These are phyloP conservation scores for Conomelus anceps DNA, from an alignment of 2,888 invertebrate species.

Conservation along the genomic window DNA sequence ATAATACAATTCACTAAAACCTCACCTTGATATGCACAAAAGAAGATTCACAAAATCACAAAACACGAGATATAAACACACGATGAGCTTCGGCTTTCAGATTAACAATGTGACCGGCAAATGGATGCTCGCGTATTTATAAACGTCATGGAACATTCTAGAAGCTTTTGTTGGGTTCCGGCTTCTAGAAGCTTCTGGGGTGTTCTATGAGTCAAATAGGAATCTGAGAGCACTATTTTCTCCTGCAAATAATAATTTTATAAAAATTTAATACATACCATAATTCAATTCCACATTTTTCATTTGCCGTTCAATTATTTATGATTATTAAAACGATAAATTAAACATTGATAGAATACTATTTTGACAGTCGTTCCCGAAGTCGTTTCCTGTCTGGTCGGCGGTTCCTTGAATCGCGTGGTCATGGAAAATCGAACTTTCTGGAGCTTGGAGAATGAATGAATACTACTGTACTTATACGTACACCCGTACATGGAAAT, in stretches of 20 bases:
- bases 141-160: background rate
- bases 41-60: constrained; percentile 1
- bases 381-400: background rate
- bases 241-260: background rate
- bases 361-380: background rate
- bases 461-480: too few species aligned
- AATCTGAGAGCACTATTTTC: background rate
- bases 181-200: constrained; percentile 24
- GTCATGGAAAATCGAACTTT: background rate
- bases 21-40: background rate
- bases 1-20: background rate
- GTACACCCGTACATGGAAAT: background rate
- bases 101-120: background rate
- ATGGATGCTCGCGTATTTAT: constrained; percentile 19
- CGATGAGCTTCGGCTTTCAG: constrained; percentile 1
- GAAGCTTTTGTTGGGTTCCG: constrained; percentile 12
- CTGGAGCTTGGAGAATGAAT: background rate
- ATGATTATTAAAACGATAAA: too few species aligned
- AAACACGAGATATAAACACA: background rate
- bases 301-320: background rate
- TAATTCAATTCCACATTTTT: background rate
- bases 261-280: background rate
- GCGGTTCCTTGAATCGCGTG: background rate
- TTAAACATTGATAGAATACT: background rate
- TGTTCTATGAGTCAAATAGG: constrained; percentile 11